Conservation (phyloP, 2,113 vertebrate species). For the Propithecus coquereli region DNA sequence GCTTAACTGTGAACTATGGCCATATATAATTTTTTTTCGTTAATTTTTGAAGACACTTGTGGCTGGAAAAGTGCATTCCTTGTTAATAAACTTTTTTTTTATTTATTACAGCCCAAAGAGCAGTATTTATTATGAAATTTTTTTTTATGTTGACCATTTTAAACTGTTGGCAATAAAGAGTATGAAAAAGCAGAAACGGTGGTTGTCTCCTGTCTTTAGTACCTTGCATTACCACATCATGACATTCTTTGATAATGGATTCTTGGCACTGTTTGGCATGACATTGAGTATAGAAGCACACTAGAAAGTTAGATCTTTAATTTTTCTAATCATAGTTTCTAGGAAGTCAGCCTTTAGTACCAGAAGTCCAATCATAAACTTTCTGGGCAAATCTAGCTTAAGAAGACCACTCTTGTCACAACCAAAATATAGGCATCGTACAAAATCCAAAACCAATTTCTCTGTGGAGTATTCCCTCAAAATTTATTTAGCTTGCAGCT, state of each 20-base stretch:
- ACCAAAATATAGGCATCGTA: not conserved
- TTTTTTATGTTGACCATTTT: conserved; percentile 82
- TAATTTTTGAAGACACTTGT: conserved; percentile 84
- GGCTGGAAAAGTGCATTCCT: conserved; percentile 90
- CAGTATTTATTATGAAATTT: conserved; percentile 95
- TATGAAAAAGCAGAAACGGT: conserved; percentile 64
- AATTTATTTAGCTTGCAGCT: not conserved
- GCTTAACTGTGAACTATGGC: conserved; percentile 88
- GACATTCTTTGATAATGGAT: not conserved
- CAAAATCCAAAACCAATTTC: not conserved
- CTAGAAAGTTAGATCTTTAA: not conserved
- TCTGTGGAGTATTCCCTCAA: not conserved
- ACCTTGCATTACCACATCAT: rapidly evolving
- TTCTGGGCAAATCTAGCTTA: not conserved
- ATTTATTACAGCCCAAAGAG: conserved; percentile 97
- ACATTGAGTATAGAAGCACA: not conserved
- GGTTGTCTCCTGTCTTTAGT: not conserved
- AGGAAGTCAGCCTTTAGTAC: not conserved
- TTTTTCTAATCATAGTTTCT: not conserved
- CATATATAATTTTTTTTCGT: conserved; percentile 74
- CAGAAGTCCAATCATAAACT: not conserved
- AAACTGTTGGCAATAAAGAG: conserved; percentile 86
- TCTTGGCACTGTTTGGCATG: not conserved
- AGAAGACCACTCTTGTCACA: not conserved
- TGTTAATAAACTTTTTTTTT: conserved; percentile 89